Base-by-base conservation (phyloP, 2,113 vertebrate genomes). In the Bettongia penicillata region DNA sequence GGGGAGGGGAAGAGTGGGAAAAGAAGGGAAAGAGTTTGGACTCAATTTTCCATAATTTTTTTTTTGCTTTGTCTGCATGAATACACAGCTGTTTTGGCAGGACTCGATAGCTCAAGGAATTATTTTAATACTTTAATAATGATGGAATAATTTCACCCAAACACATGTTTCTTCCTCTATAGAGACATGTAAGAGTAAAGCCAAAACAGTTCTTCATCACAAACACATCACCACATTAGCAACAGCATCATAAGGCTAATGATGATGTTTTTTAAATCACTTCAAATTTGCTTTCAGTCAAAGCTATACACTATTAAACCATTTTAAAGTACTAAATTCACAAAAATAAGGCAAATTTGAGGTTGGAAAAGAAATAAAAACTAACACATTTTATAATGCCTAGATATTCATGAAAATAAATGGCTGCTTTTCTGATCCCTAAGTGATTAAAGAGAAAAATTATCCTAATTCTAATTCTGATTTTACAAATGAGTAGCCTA, bases 121-220 rank as follows among this genome's bases (percentile, higher is more conserved):
- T 94, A 91, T 96, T 90, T 37, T 52, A 53, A 52, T 89, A 53
- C 16, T 90, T 93, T 93, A 53, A 53, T 51, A 90, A 89, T 23
- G 49, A 97, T 91, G 31, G 8, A 48, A 2, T 51, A 77, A 49
- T 92, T 94, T 95, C 8, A 94, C 3, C 31, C 55, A 90, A 47
- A 92, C 91, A 14, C 1, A 68, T 19, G 26, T 22, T 57, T 92
- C 94, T 37, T 43, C 61, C 91, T 95, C 8, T 50, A 19, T n/a
- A 89, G 11, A 84, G n/a, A 0, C 19, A 0, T 77, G 28, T 48
- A 48, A 8, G n/a, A 95, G 10, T 57, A 84, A 93, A 90, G 93
- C 2, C 24, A 89, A 90, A 28, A 92, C 0, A 68, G 1, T 92
- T 96, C 16, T 90, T 96, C 55, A 93, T 14, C 51, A 68, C 3